These are phyloP conservation scores for Myotis findleyi DNA, from an alignment of 2,797 vertebrate genomes.

Conservation along the genomic window DNA sequence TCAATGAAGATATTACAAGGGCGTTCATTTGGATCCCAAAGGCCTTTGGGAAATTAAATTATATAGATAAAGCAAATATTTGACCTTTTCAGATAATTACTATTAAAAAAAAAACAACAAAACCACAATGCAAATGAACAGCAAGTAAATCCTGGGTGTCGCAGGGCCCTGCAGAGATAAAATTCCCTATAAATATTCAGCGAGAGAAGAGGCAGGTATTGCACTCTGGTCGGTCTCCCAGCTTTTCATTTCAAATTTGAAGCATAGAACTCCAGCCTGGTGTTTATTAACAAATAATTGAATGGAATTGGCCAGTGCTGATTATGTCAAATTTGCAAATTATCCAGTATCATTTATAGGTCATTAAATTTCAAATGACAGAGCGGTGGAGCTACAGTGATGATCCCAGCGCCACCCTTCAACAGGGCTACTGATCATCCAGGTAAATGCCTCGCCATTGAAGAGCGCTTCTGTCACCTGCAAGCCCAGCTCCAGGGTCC, in stretches of 20 bases:
- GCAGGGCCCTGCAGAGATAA: constrained; percentile 67
- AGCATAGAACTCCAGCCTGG: constrained; percentile 66
- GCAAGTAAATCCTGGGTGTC: constrained; percentile 80
- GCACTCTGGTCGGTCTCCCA: not conserved
- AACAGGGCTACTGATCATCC: constrained; percentile 21
- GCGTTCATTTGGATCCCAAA: constrained; percentile 90
- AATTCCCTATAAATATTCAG: constrained; percentile 77
- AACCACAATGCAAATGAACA: constrained; percentile 85
- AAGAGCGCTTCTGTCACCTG: not conserved
- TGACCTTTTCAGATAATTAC: constrained; percentile 91
- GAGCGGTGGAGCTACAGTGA: constrained; percentile 9
- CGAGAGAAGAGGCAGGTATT: constrained; percentile 65
- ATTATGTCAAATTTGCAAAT: constrained; percentile 76
- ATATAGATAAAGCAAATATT: constrained; percentile 92
- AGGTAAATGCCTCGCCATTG: constrained; percentile 27
- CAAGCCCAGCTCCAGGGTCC: not conserved
- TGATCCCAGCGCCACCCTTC: constrained; percentile 23
- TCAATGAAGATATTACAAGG: constrained; percentile 91
- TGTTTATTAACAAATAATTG: constrained; percentile 85
- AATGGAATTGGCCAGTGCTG: constrained; percentile 62
- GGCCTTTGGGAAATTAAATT: constrained; percentile 91
- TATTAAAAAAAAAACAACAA: constrained; percentile 35
- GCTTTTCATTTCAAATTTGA: constrained; percentile 72
- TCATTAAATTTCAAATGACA: constrained; percentile 78
- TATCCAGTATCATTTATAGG: constrained; percentile 73